Evolutionary conservation across 2,888 invertebrate species (phyloP), one percentile per base, ranked within the genome.

Genomic region (Tenthredo amoena): DNA sequence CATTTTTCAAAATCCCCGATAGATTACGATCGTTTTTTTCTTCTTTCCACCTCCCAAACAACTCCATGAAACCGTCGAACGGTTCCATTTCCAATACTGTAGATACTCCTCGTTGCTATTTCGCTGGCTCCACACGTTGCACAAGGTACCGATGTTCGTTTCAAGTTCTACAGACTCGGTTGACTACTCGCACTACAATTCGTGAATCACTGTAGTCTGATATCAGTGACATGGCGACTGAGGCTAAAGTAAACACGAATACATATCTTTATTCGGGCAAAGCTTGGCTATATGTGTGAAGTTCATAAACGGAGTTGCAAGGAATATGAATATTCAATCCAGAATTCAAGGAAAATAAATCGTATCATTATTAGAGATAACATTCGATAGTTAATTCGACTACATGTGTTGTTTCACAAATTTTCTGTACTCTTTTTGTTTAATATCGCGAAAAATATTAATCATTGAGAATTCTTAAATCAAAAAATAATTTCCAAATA

Each of bases 1-100:
- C 84, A 26, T 86, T 83, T n/a, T 86, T 86, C 50, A 91, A 85
- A 55, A 88, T 84, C 12, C 79, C 76, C 10, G 34, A 77, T 55
- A 91, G 85, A 58, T 86, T 85, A 10, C 3, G 18, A 62, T 86
- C 84, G 10, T 86, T 85, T 50, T 81, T 85, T 58, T 86, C 84
- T 9, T 0, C 5, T 18, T 85, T 77, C 47, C 86, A 87, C 43
- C 77, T 85, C 12, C 65, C 72, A 62, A 91, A 89, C 50, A 88
- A 87, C 26, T 87, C 55, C 85, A 90, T 88, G 86, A 91, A 91
- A 10, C 21, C 86, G 77, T 88, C 79, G 77, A 90, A 86, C 1
- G 89, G 85, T 68, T 90, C 89, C 90, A 90, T 90, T 55, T 37
- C 26, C 65, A 34, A 9, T 40, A 31, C n/a, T 7, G 55, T 5